Conservation (phyloP, 2,888 invertebrate genomes). For the Galerucella calmariensis region DNA sequence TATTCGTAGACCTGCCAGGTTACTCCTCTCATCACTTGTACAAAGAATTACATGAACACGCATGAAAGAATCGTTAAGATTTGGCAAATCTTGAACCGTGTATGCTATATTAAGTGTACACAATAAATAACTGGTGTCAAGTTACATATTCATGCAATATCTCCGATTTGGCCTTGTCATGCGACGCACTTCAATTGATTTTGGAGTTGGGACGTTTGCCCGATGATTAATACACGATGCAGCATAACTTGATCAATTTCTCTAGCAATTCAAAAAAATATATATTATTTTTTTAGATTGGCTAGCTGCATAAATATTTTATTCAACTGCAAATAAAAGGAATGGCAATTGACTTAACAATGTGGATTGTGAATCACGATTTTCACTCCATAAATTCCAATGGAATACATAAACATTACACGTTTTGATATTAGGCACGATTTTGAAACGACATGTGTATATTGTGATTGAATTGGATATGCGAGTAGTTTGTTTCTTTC, state of each 20-base stretch:
- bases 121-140: too few relatives aligned
- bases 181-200: too few relatives aligned
- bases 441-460: constrained; percentile 3
- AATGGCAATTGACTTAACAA: constrained; percentile 16
- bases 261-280: not conserved
- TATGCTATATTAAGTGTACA: too few relatives aligned
- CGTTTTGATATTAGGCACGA: constrained; percentile 24
- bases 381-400: constrained; percentile 30
- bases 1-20: too few relatives aligned
- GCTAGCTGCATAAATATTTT: not conserved
- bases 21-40: too few relatives aligned
- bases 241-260: not conserved
- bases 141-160: too few relatives aligned
- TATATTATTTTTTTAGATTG: not conserved
- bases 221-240: not conserved
- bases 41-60: too few relatives aligned
- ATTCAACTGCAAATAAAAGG: constrained; percentile 7
- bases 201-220: too few relatives aligned
- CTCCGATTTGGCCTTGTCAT: too few relatives aligned
- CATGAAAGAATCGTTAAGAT: too few relatives aligned
- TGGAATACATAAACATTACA: constrained; percentile 27
- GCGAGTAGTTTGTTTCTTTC: not conserved
- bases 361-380: constrained; percentile 25
- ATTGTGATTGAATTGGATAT: not conserved
- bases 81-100: too few relatives aligned